Conservation (phyloP, 1,140 invertebrate species). For the Diploscapter pachys region DNA sequence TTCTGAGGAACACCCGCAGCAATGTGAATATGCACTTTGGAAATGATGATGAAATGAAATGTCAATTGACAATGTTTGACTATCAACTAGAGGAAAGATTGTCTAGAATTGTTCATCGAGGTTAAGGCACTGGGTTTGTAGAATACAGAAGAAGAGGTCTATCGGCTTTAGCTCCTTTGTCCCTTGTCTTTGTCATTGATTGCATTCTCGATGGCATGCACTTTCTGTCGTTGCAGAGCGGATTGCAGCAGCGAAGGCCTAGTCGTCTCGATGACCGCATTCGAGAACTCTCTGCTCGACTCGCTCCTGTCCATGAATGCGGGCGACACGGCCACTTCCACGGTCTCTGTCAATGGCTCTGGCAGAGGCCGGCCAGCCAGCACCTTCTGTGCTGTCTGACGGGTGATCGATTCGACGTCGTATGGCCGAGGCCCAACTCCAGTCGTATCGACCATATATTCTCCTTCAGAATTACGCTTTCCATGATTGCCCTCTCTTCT, state of each 20-base stretch:
- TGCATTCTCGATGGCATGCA: neutral
- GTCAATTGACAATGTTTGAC: too few relatives aligned
- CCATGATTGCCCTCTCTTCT: constrained; percentile 11
- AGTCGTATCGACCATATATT: constrained; percentile 49
- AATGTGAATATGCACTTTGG: too few relatives aligned
- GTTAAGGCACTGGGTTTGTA: too few relatives aligned
- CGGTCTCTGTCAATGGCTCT: constrained; percentile 33
- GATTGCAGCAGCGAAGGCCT: constrained; percentile 14
- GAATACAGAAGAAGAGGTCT: too few relatives aligned
- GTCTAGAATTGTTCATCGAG: too few relatives aligned
- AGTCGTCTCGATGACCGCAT: constrained; percentile 13
- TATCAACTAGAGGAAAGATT: too few relatives aligned
- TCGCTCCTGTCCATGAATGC: constrained; percentile 9
- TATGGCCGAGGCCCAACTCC: constrained; percentile 51
- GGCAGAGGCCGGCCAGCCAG: constrained; percentile 44
- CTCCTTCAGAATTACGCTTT: constrained; percentile 45
- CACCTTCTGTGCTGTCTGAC: constrained; percentile 46
- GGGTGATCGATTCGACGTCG: constrained; percentile 55
- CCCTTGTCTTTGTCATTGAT: too few relatives aligned
- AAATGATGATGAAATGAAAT: too few relatives aligned
- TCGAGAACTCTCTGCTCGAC: neutral
- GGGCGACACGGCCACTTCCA: constrained; percentile 8
- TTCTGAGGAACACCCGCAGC: too few relatives aligned
- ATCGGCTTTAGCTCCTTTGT: too few relatives aligned
- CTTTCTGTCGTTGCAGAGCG: constrained; percentile 21